Percentiles rank a stretch among this genome's conserved stretches.
phyloP scores from a whole-genome alignment of 2,888 invertebrate genomes.

The Tenthredo livida region DNA sequence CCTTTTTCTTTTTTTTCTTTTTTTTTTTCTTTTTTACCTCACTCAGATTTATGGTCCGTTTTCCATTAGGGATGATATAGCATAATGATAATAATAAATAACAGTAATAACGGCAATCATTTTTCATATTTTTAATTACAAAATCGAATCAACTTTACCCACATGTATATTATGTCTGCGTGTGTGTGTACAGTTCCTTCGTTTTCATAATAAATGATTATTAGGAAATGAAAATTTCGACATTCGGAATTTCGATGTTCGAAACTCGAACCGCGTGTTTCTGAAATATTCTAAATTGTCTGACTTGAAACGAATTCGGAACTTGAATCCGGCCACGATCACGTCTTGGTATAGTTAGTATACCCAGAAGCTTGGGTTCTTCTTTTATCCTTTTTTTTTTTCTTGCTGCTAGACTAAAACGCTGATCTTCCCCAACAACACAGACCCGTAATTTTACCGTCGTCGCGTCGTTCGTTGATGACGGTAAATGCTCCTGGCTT shows the following conservation, averaged over 20 bases:
- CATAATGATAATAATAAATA: background rate
- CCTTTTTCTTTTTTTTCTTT: background rate
- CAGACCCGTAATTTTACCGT: background rate
- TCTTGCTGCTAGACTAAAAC: background rate
- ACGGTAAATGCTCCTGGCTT: slow-evolving; percentile 25
- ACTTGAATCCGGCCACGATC: background rate
- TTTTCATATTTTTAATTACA: background rate
- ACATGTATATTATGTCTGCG: background rate
- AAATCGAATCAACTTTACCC: background rate
- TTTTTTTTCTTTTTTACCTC: background rate
- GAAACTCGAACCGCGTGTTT: no score
- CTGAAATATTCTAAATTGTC: no score
- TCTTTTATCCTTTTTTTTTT: no score
- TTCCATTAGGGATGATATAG: background rate
- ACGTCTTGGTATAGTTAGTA: background rate
- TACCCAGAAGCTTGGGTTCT: background rate
- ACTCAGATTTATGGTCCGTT: background rate
- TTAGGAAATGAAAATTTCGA: no score
- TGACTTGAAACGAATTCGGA: no score
- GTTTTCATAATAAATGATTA: no score
- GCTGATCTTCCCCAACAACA: slow-evolving; percentile 3
- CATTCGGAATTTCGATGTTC: no score
- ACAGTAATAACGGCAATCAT: background rate
- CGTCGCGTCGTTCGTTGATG: slow-evolving; percentile 23
- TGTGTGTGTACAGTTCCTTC: background rate